phyloP scores from a whole-genome alignment of 1,140 invertebrate species.

The Ceratina calcarata region DNA sequence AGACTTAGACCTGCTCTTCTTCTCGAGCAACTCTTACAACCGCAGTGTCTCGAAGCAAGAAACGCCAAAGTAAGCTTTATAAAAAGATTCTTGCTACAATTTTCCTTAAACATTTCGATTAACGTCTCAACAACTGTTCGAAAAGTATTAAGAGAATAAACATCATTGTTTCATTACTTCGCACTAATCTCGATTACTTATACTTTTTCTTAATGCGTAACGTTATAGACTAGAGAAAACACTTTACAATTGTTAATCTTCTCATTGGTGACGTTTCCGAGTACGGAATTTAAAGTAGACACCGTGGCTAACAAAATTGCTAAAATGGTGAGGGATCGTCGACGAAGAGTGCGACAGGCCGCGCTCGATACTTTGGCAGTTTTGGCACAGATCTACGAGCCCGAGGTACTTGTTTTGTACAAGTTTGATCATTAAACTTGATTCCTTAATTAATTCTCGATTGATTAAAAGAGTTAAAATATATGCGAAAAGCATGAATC shows the following conservation, averaged over 20 bases:
- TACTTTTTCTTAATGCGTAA: neutral
- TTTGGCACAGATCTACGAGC: constrained; percentile 86
- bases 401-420: constrained; percentile 53
- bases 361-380: constrained; percentile 90
- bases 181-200: neutral
- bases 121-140: no score
- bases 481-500: neutral
- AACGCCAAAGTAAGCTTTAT: constrained; percentile 81
- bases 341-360: constrained; percentile 88
- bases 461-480: no score
- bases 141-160: no score
- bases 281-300: constrained; percentile 88
- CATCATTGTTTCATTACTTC: no score
- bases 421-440: neutral
- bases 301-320: constrained; percentile 82
- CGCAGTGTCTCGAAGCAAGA: constrained; percentile 84
- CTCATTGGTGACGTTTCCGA: constrained; percentile 89
- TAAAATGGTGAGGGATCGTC: constrained; percentile 84
- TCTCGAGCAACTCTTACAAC: constrained; percentile 83
- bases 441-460: no score
- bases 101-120: neutral
- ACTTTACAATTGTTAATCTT: constrained; percentile 89
- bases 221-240: constrained; percentile 86
- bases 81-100: neutral
- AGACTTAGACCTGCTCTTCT: constrained; percentile 83